Evolutionary conservation across 1,140 invertebrate genomes (phyloP).

Genomic region (Mycetomoellerius zeteki): DNA sequence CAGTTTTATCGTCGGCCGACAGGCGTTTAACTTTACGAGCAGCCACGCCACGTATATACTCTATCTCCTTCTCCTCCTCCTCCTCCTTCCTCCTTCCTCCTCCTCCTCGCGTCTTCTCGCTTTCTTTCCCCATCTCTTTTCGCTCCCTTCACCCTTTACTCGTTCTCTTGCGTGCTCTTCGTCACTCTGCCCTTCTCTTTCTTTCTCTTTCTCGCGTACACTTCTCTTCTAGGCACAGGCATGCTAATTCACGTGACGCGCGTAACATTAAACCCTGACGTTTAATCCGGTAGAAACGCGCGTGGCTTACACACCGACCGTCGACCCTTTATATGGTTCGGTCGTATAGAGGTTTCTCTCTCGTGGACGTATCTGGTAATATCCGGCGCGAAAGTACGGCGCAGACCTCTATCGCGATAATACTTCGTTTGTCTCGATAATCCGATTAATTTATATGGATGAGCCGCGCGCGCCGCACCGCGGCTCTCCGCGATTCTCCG

Average conservation of each 20-base stretch:
- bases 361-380: constrained; percentile 53
- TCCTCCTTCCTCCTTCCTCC: background rate
- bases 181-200: constrained; percentile 26
- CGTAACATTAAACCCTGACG: constrained; percentile 82
- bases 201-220: constrained; percentile 15
- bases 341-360: constrained; percentile 48
- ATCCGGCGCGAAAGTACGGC: constrained; percentile 61
- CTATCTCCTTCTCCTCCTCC: constrained; percentile 51
- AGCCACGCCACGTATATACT: constrained; percentile 78
- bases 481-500: constrained; percentile 26
- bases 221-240: constrained; percentile 72
- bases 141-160: constrained; percentile 15
- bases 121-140: constrained; percentile 43
- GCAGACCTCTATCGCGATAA: constrained; percentile 53
- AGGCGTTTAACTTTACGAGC: constrained; percentile 86
- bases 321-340: constrained; percentile 68
- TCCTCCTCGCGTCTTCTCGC: background rate
- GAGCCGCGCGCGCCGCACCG: constrained; percentile 26
- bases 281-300: constrained; percentile 78
- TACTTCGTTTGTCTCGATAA: constrained; percentile 62
- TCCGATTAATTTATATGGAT: constrained; percentile 64
- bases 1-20: constrained; percentile 85
- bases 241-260: constrained; percentile 83
- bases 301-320: constrained; percentile 68
- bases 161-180: constrained; percentile 26